Percentiles rank a stretch among this genome's conserved stretches.
These are phyloP conservation scores for Paramuricea clavata DNA, from an alignment of 92 coral and sea anemone species.

Conservation along the genomic window DNA sequence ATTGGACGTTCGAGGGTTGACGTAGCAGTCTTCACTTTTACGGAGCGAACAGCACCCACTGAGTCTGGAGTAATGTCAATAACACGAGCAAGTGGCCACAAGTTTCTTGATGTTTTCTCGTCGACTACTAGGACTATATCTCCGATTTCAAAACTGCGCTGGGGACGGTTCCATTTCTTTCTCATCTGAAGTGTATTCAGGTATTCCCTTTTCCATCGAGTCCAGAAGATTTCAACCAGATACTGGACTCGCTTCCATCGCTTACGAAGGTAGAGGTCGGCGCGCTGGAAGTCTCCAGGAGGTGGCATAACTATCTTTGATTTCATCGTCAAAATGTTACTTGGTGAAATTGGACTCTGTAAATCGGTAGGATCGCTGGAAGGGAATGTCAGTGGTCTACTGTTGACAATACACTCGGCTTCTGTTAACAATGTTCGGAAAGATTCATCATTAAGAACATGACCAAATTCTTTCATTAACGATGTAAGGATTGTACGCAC, in stretches of 20 bases:
- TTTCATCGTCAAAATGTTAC: conserved; percentile 35
- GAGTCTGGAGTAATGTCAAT: conserved; percentile 19
- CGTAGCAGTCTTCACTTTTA: conserved; percentile 40
- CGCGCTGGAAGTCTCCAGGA: conserved; percentile 39
- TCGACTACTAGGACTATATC: conserved; percentile 45
- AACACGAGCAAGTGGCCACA: conserved; percentile 34
- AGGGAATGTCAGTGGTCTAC: conserved; percentile 50
- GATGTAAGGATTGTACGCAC: conserved; percentile 51
- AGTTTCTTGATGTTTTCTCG: conserved; percentile 45
- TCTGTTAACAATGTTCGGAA: conserved; percentile 59
- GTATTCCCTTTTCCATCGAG: conserved; percentile 50
- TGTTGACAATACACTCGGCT: conserved; percentile 51
- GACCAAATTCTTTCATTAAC: conserved; percentile 44
- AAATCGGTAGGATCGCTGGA: conserved; percentile 36
- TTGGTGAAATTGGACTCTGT: conserved; percentile 32
- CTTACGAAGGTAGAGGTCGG: conserved; percentile 37
- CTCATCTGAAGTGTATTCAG: conserved; percentile 33
- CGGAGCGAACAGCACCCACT: conserved; percentile 36
- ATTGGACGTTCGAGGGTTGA: conserved; percentile 33
- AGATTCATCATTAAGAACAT: conserved; percentile 45
- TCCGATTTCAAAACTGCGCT: conserved; percentile 29
- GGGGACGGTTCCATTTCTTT: conserved; percentile 48
- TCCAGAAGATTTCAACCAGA: conserved; percentile 34
- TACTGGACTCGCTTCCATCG: conserved; percentile 48
- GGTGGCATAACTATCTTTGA: conserved; percentile 42